Percentiles rank a stretch among this genome's conserved stretches.
Evolutionary conservation across 2,113 vertebrate species (phyloP).

Genomic region (Actinemys pallida): DNA sequence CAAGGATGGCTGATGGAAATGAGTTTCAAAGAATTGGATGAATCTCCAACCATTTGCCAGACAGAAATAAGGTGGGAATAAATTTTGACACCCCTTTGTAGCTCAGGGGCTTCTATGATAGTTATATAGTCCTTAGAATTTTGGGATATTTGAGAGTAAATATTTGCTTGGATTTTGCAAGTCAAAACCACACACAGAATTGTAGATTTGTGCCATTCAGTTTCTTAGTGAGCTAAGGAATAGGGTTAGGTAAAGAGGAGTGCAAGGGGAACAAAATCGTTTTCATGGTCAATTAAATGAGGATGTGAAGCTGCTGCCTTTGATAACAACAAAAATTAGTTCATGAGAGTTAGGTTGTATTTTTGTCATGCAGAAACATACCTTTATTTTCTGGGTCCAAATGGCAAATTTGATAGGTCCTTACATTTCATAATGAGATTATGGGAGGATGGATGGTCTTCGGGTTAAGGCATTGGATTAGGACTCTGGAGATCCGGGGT

Average conservation of each 20-base stretch:
- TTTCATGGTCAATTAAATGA: background rate
- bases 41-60: background rate
- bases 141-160: background rate
- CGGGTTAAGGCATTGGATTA: background rate
- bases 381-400: background rate
- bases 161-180: background rate
- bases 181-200: background rate
- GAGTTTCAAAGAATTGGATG: background rate
- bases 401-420: background rate
- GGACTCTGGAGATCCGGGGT: accelerated
- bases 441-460: background rate
- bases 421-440: background rate
- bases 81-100: background rate
- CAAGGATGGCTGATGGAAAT: background rate
- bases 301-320: accelerated
- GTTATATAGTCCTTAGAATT: background rate
- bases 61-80: background rate
- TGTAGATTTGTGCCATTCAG: background rate
- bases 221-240: background rate
- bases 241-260: background rate
- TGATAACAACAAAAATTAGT: background rate
- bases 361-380: background rate
- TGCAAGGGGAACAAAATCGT: background rate
- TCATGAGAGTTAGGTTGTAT: background rate
- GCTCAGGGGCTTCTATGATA: background rate